Conservation (phyloP, 92 coral and sea anemone species). For the Chrysogorgia sp. region DNA sequence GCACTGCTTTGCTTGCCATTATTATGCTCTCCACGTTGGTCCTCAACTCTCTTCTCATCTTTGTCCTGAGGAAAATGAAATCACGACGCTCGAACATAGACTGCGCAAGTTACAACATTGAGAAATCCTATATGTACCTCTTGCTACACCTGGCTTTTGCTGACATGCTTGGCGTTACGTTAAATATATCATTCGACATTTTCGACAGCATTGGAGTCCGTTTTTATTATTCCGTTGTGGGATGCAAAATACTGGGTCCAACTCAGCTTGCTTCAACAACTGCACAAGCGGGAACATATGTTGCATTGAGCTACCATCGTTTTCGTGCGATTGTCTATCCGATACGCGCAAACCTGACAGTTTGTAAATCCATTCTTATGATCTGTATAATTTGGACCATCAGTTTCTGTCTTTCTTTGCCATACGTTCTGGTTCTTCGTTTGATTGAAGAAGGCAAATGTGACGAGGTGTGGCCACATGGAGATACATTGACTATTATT, state of each 20-base stretch:
- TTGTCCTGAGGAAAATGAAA: constrained; percentile 32
- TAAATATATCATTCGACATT: constrained; percentile 78
- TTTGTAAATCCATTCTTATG: constrained; percentile 29
- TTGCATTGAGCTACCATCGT: constrained; percentile 80
- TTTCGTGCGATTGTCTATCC: constrained; percentile 42
- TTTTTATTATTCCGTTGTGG: constrained; percentile 67
- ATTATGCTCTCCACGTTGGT: constrained; percentile 13
- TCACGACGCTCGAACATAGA: constrained; percentile 35
- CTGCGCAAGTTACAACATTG: constrained; percentile 56
- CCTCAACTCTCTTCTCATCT: constrained; percentile 11
- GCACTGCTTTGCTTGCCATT: constrained; percentile 1
- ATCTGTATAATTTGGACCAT: constrained; percentile 14
- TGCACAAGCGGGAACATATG: constrained; percentile 79
- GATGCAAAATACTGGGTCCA: constrained; percentile 80
- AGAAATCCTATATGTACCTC: constrained; percentile 74
- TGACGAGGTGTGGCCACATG: constrained; percentile 4
- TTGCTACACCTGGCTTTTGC: constrained; percentile 80
- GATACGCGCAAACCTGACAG: constrained; percentile 37
- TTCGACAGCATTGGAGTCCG: constrained; percentile 55
- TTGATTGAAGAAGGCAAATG: constrained; percentile 1
- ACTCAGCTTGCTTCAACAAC: constrained; percentile 76
- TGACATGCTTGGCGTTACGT: constrained; percentile 71
- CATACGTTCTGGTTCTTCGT: background rate
- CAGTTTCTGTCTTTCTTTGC: constrained; percentile 23
- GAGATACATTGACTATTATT: background rate